Conservation (phyloP, 1,140 invertebrate species). For the Linepithema humile region DNA sequence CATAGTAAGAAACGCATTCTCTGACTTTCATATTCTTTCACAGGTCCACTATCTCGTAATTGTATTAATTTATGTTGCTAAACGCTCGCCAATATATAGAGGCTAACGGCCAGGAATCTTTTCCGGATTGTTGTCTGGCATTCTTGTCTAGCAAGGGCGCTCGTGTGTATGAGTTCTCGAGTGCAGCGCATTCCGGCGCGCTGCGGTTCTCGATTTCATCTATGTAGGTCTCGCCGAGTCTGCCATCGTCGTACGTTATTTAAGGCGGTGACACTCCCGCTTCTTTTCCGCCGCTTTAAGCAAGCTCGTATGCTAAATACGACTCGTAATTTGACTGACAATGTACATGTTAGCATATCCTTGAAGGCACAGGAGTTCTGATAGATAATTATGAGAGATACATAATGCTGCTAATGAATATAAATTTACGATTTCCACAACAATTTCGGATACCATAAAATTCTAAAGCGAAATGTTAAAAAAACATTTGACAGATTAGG, state of each 20-base stretch:
- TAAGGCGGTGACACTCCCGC: conserved; percentile 23
- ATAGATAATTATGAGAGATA: background rate
- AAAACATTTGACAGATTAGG: too few relatives aligned
- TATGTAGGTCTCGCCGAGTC: conserved; percentile 34
- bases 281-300: background rate
- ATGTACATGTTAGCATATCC: conserved; percentile 2
- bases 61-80: background rate
- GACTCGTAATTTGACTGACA: background rate
- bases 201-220: conserved; percentile 31
- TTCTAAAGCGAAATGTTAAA: too few relatives aligned
- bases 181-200: background rate
- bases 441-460: too few relatives aligned
- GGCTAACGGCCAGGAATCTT: background rate
- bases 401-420: background rate
- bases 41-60: too few relatives aligned
- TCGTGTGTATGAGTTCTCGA: background rate
- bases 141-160: background rate
- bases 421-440: too few relatives aligned
- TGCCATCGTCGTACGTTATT: conserved; percentile 24
- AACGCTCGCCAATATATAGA: background rate
- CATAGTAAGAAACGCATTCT: too few relatives aligned
- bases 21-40: too few relatives aligned
- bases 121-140: background rate
- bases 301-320: background rate
- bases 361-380: background rate